A percentile compares a stretch with the other conserved stretches of the same genome.
phyloP scores from a whole-genome alignment of 2,888 invertebrate genomes.

The Eilema caniola region DNA sequence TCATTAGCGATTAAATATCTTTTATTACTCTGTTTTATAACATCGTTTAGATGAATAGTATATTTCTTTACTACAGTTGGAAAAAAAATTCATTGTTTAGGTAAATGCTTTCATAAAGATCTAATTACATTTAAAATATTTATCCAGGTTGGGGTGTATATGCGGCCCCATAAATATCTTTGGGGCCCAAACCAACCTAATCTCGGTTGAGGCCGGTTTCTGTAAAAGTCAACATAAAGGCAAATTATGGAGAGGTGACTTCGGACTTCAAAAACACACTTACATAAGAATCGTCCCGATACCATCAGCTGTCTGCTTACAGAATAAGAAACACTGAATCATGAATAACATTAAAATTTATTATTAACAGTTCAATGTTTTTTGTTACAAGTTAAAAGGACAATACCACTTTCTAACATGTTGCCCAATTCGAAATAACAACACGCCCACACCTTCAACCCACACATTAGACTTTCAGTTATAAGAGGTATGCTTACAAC shows the following conservation, averaged over 20 bases:
- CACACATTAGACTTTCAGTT: no score
- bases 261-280: neutral
- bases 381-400: no score
- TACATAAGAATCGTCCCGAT: no score
- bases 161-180: neutral
- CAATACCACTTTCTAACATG: no score
- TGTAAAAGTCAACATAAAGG: neutral
- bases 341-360: no score
- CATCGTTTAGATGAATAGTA: conserved; percentile 21
- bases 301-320: no score
- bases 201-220: neutral
- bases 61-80: neutral
- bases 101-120: neutral
- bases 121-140: neutral
- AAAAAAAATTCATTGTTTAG: neutral
- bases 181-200: neutral
- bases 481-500: no score
- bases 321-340: no score
- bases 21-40: conserved; percentile 30
- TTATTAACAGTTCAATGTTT: no score
- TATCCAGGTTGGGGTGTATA: neutral
- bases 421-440: no score
- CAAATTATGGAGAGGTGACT: neutral
- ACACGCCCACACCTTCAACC: no score
- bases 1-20: conserved; percentile 31